Percentiles rank a stretch among this genome's conserved stretches.
Evolutionary conservation across 2,888 invertebrate species (phyloP).

Genomic region (Dynastes hyllus): DNA sequence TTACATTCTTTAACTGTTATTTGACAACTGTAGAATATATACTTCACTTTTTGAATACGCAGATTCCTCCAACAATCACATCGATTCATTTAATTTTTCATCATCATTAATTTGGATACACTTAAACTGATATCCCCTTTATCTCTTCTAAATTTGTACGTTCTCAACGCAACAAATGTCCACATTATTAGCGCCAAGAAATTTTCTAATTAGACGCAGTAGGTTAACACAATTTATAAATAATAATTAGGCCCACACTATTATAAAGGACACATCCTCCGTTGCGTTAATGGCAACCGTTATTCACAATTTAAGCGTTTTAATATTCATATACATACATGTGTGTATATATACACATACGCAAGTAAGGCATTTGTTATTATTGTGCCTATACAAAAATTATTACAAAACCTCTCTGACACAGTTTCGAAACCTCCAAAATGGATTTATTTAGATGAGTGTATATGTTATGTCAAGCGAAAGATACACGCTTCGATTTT

Average conservation of each 20-base stretch:
- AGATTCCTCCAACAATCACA: background rate
- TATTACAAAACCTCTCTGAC: slow-evolving; percentile 16
- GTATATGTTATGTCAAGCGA: background rate
- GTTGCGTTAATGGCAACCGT: slow-evolving; percentile 32
- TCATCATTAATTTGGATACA: background rate
- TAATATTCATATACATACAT: slow-evolving; percentile 17
- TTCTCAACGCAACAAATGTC: slow-evolving; percentile 1
- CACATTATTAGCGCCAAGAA: background rate
- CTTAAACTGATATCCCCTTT: background rate
- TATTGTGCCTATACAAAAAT: background rate
- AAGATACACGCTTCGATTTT: slow-evolving; percentile 16
- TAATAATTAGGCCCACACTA: slow-evolving; percentile 38
- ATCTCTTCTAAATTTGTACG: background rate
- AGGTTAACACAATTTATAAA: slow-evolving; percentile 35
- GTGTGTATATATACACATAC: background rate
- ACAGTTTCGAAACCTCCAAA: slow-evolving; percentile 9
- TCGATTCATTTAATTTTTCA: background rate
- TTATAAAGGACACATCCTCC: slow-evolving; percentile 35
- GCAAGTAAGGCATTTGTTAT: background rate
- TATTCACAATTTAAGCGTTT: slow-evolving; percentile 29
- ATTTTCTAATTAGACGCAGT: slow-evolving; percentile 28
- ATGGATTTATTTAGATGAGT: background rate
- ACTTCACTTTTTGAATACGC: too few relatives aligned
- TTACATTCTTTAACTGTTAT: too few relatives aligned
- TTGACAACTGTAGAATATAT: too few relatives aligned